Conservation (phyloP, 2,797 vertebrate species). For the Lerista edwardsae region DNA sequence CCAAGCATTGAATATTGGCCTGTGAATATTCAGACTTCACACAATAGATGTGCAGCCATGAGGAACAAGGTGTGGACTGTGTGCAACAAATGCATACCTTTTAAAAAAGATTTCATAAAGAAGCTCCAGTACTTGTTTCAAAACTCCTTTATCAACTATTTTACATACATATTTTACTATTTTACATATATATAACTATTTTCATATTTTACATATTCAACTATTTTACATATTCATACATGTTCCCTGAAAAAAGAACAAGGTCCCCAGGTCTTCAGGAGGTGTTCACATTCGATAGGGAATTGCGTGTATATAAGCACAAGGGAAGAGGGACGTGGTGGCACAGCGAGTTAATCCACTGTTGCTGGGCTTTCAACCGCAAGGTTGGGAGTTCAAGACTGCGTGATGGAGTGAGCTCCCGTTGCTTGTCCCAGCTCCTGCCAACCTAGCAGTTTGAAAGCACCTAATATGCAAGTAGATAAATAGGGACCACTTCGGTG, state of each 20-base stretch:
- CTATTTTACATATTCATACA: not conserved
- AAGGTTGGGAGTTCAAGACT: too few relatives aligned
- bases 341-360: too few relatives aligned
- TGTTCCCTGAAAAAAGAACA: not conserved
- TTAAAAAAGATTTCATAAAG: not conserved
- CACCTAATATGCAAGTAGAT: too few relatives aligned
- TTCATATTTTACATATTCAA: not conserved
- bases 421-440: too few relatives aligned
- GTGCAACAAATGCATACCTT: not conserved
- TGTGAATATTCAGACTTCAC: not conserved
- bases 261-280: not conserved
- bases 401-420: too few relatives aligned
- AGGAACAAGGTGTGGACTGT: not conserved
- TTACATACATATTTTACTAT: too few relatives aligned
- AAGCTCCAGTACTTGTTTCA: not conserved
- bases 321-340: too few relatives aligned
- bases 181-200: too few relatives aligned
- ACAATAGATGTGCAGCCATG: not conserved
- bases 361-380: too few relatives aligned
- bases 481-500: too few relatives aligned
- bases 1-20: not conserved
- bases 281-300: not conserved
- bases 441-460: too few relatives aligned
- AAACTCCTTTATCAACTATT: not conserved
- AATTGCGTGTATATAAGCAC: not conserved